Evolutionary conservation across 2,113 vertebrate species (phyloP), one percentile per base, ranked within the genome.

Genomic region (Anolis sagrei): DNA sequence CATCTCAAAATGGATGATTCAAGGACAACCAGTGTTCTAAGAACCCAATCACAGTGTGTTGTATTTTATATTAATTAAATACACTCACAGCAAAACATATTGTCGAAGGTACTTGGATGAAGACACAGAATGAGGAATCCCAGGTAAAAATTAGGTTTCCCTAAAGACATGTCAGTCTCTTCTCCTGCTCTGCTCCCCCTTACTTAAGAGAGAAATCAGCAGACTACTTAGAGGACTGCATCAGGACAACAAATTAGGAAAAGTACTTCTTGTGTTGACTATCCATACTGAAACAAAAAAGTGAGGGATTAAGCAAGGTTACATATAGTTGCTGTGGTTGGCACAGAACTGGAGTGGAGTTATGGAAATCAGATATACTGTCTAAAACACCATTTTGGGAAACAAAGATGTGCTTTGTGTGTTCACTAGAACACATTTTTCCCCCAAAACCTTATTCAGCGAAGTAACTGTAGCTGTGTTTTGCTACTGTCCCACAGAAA

Each of bases 401-500:
- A 91, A 95, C 94, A 95, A 94, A 94, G 93, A 91, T 90, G 91
- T 89, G 89, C 93, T 94, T 93, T 95, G 93, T 95, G 81, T 88
- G 83, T 86, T 94, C 90, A 91, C 84, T 91, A 93, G 86, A 86
- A 90, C 83, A 92, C 86, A 91, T 68, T 92, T 89, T 92, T 18
- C 18, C 61, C 44, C 77, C 13, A 25, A 91, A 87, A 83, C 89
- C 73, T 90, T 88, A 92, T 95, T 95, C 93, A 95, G 90, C 49
- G 83, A 90, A 91, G 88, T 86, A 84, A 88, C 81, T 89, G 82
- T 80, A 95, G 92, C 87, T 87, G 77, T 87, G 87, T 78, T 74
- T 86, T 90, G 92, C 86, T 88, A 80, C 77, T 87, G 87, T 87
- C 91, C 86, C 84, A 92, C 87, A 91, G 90, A 94, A 76, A 89